Conservation (phyloP, 2,113 vertebrate species). For the cat (Felis catus) region DNA sequence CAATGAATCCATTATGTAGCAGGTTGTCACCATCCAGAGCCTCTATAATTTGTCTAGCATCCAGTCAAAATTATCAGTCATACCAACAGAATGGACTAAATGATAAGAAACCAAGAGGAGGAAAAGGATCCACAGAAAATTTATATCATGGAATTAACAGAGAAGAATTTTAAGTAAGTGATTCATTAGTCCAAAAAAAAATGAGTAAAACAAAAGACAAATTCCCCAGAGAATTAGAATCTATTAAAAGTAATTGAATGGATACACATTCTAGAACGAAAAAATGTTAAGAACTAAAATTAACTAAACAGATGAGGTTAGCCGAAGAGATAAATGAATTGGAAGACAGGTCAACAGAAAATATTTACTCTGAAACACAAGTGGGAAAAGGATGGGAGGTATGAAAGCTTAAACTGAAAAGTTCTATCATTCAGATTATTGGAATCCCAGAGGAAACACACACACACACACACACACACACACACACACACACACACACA, state of each 20-base stretch:
- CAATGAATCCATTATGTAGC: neutral
- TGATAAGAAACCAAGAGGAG: neutral
- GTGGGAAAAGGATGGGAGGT: neutral
- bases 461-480: neutral
- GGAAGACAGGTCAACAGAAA: neutral
- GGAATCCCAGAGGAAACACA: neutral
- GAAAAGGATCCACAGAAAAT: neutral
- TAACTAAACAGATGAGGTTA: neutral
- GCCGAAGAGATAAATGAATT: neutral
- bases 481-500: neutral
- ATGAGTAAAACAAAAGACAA: neutral
- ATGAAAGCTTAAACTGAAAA: neutral
- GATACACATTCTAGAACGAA: neutral
- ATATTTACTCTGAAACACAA: neutral
- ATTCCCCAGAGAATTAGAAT: slow-evolving; percentile 19
- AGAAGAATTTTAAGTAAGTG: neutral
- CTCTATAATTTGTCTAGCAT: neutral
- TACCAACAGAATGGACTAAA: neutral
- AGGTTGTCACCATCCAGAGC: neutral
- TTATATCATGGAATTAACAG: neutral
- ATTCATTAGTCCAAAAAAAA: neutral
- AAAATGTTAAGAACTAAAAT: neutral
- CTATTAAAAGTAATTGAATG: neutral
- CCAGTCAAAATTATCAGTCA: neutral
- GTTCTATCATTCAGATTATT: neutral